Conservation (phyloP, 2,113 vertebrate species). For the Macquaria ambigua region DNA sequence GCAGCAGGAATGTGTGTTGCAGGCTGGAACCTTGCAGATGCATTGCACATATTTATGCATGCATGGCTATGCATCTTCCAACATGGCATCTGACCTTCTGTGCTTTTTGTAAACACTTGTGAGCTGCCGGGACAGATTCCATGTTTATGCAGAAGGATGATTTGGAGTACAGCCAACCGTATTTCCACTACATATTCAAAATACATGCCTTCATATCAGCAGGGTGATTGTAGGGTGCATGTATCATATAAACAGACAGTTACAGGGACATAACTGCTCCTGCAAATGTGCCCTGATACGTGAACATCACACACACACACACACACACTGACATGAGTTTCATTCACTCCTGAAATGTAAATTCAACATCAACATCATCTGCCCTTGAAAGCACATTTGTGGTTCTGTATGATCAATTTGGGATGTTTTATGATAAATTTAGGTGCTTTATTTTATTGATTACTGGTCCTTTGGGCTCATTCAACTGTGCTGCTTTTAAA, state of each 20-base stretch:
- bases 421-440: too few species aligned
- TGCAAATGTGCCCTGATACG: neutral
- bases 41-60: neutral
- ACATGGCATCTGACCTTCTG: neutral
- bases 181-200: neutral
- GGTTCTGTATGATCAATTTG: too few species aligned
- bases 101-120: neutral
- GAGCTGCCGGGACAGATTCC: neutral
- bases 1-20: neutral
- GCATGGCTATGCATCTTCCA: too few species aligned
- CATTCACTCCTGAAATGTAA: neutral
- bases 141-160: neutral
- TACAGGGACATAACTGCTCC: neutral
- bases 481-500: neutral
- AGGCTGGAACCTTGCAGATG: neutral
- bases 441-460: neutral
- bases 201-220: neutral
- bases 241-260: neutral
- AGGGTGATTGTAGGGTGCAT: neutral
- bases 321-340: neutral
- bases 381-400: neutral
- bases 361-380: neutral
- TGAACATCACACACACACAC: neutral
- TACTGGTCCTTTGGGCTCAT: neutral
- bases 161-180: too few species aligned